Evolutionary conservation across 2,113 vertebrate genomes (phyloP).

Genomic region (Chascanopsetta lugubris): DNA sequence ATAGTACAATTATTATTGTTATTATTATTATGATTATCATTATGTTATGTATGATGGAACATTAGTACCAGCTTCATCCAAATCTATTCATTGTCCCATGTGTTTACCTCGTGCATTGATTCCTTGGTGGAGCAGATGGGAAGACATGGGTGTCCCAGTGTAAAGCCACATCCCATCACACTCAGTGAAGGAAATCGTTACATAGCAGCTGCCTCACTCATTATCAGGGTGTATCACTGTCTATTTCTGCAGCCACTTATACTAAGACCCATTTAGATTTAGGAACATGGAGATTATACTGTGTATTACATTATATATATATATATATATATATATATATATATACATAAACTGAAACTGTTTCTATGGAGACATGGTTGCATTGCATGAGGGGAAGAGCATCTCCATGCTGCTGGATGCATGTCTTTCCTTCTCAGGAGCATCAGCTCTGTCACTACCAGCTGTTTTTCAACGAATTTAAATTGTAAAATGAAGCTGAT

Average conservation of each 20-base stretch:
- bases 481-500: no score
- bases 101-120: slow-evolving; percentile 32
- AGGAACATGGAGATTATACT: no score
- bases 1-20: no score
- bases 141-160: slow-evolving; percentile 45
- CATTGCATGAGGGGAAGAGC: slow-evolving; percentile 10
- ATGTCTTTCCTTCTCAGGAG: neutral
- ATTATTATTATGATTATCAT: no score
- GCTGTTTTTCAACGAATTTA: no score
- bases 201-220: slow-evolving; percentile 3
- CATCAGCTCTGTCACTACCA: slow-evolving; percentile 7
- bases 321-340: no score
- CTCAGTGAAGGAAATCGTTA: slow-evolving; percentile 22
- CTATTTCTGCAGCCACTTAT: neutral
- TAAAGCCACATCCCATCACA: slow-evolving; percentile 30
- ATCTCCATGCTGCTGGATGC: slow-evolving; percentile 3
- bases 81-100: no score
- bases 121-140: slow-evolving; percentile 46
- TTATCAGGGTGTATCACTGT: neutral
- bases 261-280: neutral
- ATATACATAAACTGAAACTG: no score
- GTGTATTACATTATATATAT: no score
- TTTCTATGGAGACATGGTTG: slow-evolving; percentile 6
- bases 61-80: no score
- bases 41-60: no score